Conservation (phyloP, 2,888 invertebrate species). For the Blastobasis adustella region DNA sequence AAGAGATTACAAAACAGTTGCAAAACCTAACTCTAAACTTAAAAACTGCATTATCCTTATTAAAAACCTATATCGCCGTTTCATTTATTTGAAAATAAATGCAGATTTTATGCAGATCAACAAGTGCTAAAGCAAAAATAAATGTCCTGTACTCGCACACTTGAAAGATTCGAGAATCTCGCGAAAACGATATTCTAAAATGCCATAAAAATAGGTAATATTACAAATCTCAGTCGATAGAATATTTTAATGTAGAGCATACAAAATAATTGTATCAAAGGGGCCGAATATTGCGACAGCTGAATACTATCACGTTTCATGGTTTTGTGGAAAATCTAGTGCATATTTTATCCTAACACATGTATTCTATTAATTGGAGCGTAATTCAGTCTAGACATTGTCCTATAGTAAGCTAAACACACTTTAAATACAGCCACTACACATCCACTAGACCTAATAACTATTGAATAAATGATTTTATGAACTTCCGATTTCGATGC, state of each 20-base stretch:
- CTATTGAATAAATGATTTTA: conserved; percentile 23
- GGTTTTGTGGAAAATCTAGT: conserved; percentile 61
- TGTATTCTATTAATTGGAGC: conserved; percentile 49
- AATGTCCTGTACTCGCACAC: conserved; percentile 13
- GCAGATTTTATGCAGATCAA: conserved; percentile 30
- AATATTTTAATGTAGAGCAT: conserved; percentile 34
- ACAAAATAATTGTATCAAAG: conserved; percentile 49
- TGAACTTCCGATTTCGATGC: conserved; percentile 31
- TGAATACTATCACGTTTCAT: conserved; percentile 37
- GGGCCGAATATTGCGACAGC: conserved; percentile 46
- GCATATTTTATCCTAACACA: conserved; percentile 28
- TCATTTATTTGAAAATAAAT: too few species aligned
- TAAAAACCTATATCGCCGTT: too few species aligned
- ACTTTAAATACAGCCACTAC: conserved; percentile 43
- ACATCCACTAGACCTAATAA: conserved; percentile 39
- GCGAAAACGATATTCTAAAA: too few species aligned
- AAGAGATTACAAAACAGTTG: conserved; percentile 59
- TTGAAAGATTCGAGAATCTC: too few species aligned
- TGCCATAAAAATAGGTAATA: too few species aligned
- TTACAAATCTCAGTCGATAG: too few species aligned
- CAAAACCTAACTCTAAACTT: conserved; percentile 41
- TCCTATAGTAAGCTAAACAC: conserved; percentile 57
- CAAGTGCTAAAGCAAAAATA: conserved; percentile 33
- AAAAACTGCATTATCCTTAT: conserved; percentile 16
- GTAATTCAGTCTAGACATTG: conserved; percentile 68